Percentiles rank a stretch among this genome's conserved stretches.
phyloP scores from a whole-genome alignment of 2,797 vertebrate genomes.

The Smutsia temminckii region DNA sequence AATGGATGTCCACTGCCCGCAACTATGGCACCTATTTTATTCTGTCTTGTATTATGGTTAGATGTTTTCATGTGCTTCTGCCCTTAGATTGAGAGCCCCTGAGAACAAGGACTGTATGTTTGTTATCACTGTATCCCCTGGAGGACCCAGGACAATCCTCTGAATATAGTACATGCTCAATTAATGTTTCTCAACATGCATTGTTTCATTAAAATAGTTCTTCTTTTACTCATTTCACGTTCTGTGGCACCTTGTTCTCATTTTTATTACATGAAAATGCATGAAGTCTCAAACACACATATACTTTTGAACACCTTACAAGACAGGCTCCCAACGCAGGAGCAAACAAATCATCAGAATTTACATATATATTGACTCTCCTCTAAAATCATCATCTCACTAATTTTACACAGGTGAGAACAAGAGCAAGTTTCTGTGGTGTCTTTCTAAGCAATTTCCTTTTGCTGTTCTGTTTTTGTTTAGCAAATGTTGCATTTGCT shows the following conservation, averaged over 20 bases:
- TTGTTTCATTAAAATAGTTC: background rate
- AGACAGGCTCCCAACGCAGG: background rate
- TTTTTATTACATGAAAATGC: background rate
- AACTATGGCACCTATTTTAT: background rate
- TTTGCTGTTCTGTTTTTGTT: background rate
- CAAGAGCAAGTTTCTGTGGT: background rate
- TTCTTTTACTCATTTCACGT: constrained; percentile 18
- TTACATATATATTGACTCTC: background rate
- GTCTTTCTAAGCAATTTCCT: background rate
- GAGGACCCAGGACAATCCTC: background rate
- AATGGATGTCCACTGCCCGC: background rate
- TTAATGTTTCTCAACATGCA: background rate
- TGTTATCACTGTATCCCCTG: background rate
- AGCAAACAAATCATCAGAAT: background rate
- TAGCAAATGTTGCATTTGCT: constrained; percentile 30
- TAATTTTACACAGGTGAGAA: background rate
- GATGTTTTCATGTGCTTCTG: background rate
- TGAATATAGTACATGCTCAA: background rate
- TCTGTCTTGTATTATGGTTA: background rate
- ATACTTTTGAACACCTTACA: background rate
- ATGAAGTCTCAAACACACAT: background rate
- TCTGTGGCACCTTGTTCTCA: background rate
- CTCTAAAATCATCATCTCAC: background rate
- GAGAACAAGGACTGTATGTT: background rate
- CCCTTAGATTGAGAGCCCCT: background rate